Base-by-base conservation (phyloP, 2,113 vertebrate genomes). In the Pygathrix nemaeus region DNA sequence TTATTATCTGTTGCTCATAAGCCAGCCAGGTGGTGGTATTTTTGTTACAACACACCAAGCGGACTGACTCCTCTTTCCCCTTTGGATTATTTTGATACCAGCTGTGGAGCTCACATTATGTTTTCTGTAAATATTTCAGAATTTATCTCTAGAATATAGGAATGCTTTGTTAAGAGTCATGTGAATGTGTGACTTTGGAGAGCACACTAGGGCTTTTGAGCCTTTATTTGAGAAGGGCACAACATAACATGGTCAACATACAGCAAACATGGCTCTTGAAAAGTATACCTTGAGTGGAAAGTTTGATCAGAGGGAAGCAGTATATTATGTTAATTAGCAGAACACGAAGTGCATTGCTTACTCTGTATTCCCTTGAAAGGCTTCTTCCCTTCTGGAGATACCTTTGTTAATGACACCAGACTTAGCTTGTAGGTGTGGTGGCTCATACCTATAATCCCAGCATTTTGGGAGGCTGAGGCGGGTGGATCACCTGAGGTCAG, bases 211-310 rank as follows among this genome's bases (percentile, higher is more conserved):
- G 59, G 23, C 70, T n/a, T 5, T 50, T 20, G 17, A 55, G 55
- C 50, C 57, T 81, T 20, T 38, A 20, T 38, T 38, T 57, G 10
- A 30, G 43, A 91, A 25, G 18, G 4, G 9, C 3, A 21, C 0
- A 17, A 14, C 18, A 25, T 6, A 7, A 11, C 9, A 0, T 50
- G 59, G 52, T 18, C 52, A 12, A 3, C 20, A 43, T 83, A n/a
- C n/a, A 30, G 2, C 5, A 30, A 8, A 6, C 1, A 5, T 0
- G 35, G 52, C 30, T 40, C 45, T 64, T n/a, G 79, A 27, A 32
- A 40, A 25, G 35, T 4, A 7, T 40, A 10, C 70, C n/a, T 23
- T 13, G 12, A 43, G 9, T n/a, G n/a, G 61, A 40, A 43, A 93
- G 18, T 27, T 27, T 38, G 16, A 43, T 40, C 8, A 8, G 68